phyloP scores from a whole-genome alignment of 1,140 invertebrate species.

The Drosophila arawakana region DNA sequence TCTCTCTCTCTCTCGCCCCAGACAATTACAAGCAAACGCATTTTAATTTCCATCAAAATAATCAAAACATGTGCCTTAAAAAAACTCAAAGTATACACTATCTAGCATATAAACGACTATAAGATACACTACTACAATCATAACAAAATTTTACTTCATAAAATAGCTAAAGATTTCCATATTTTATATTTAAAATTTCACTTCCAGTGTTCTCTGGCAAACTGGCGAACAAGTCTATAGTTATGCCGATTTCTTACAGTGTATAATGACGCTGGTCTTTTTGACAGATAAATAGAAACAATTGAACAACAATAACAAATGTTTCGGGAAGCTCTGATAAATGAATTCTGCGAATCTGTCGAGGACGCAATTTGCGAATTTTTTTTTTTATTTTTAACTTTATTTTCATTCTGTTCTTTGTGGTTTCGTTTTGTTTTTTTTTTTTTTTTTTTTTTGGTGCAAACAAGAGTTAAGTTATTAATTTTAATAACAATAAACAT shows the following conservation, averaged over 20 bases:
- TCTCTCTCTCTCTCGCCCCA: slow-evolving; percentile 7
- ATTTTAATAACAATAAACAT: slow-evolving; percentile 62
- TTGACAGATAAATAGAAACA: slow-evolving; percentile 62
- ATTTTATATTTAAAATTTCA: no score
- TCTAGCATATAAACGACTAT: not conserved
- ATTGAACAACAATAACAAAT: slow-evolving; percentile 72
- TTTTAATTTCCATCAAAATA: slow-evolving; percentile 83
- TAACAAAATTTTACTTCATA: not conserved
- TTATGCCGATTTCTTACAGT: not conserved
- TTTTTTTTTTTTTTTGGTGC: not conserved
- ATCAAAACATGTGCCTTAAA: slow-evolving; percentile 75
- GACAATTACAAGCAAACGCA: slow-evolving; percentile 78
- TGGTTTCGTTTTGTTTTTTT: not conserved
- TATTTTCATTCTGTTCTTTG: not conserved
- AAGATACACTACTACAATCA: slow-evolving; percentile 6
- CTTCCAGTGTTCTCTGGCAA: not conserved
- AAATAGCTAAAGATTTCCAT: not conserved
- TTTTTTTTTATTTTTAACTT: slow-evolving; percentile 29
- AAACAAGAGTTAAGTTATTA: slow-evolving; percentile 42
- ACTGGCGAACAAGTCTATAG: not conserved
- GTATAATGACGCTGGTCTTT: slow-evolving; percentile 45
- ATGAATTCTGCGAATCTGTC: slow-evolving; percentile 74
- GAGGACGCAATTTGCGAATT: slow-evolving; percentile 61
- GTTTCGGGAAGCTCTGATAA: slow-evolving; percentile 64
- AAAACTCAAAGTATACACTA: slow-evolving; percentile 5